Percentiles rank a stretch among this genome's conserved stretches.
These are phyloP conservation scores for Galbula dea DNA, from an alignment of 2,113 vertebrate genomes.

Conservation along the genomic window DNA sequence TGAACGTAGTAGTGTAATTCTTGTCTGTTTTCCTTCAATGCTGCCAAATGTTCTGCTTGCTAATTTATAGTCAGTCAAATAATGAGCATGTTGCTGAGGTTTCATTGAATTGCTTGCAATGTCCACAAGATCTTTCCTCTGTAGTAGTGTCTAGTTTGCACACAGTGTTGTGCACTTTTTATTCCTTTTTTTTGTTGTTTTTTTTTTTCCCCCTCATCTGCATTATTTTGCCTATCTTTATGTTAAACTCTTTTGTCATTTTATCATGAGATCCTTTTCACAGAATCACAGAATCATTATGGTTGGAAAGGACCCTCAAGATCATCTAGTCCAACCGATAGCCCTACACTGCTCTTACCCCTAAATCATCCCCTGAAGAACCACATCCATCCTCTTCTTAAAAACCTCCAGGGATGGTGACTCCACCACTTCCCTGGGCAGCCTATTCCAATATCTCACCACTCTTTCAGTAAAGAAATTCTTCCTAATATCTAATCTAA, in stretches of 20 bases:
- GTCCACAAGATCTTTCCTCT: not conserved
- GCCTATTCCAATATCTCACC: too few species aligned
- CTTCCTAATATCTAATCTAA: too few species aligned
- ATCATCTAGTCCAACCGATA: too few species aligned
- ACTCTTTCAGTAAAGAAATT: too few species aligned
- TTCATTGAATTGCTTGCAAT: accelerated
- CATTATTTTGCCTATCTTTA: not conserved
- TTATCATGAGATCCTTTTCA: not conserved
- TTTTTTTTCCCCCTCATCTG: not conserved
- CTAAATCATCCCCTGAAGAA: too few species aligned
- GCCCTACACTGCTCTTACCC: too few species aligned
- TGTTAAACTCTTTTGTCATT: not conserved
- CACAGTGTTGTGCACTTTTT: not conserved
- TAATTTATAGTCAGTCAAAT: not conserved
- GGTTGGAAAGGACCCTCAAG: too few species aligned
- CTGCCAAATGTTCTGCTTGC: not conserved
- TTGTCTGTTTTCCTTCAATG: not conserved
- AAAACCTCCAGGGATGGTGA: too few species aligned
- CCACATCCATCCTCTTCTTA: too few species aligned
- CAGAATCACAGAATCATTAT: too few species aligned
- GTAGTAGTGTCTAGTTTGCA: not conserved
- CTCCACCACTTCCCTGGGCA: too few species aligned
- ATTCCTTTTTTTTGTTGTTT: not conserved
- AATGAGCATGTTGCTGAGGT: not conserved
- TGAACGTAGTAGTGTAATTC: not conserved